Conservation (phyloP, 2,888 invertebrate species). For the Rhaphigaster nebulosa region DNA sequence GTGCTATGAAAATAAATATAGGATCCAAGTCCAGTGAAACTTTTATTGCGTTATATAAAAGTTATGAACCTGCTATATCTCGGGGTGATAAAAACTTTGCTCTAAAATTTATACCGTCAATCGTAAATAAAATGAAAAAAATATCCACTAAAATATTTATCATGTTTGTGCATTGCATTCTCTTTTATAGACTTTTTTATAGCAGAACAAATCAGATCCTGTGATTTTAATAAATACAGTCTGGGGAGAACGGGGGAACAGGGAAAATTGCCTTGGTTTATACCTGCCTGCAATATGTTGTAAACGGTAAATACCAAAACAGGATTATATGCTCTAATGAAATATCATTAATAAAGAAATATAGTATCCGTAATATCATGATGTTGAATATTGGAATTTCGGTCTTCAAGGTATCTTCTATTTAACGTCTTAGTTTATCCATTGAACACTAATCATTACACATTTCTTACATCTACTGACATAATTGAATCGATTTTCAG, state of each 20-base stretch:
- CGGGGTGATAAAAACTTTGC: constrained; percentile 37
- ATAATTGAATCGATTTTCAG: too few species aligned
- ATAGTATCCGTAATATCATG: not conserved
- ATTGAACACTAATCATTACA: too few species aligned
- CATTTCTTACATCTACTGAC: too few species aligned
- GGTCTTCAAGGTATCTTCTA: too few species aligned
- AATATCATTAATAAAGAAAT: not conserved
- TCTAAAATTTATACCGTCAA: constrained; percentile 37
- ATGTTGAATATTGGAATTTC: not conserved
- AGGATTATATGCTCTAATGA: not conserved
- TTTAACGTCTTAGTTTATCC: too few species aligned
- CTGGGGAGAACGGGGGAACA: not conserved
- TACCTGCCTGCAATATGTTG: not conserved
- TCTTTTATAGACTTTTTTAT: constrained; percentile 23
- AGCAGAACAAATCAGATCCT: constrained; percentile 17
- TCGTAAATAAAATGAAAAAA: constrained; percentile 48
- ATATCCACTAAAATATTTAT: constrained; percentile 42
- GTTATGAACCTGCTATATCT: constrained; percentile 7
- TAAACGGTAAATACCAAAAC: not conserved
- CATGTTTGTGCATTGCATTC: not conserved
- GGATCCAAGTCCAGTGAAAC: not conserved
- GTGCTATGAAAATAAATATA: constrained; percentile 40
- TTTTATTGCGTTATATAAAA: constrained; percentile 49
- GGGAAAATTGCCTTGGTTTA: not conserved
- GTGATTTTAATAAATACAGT: constrained; percentile 12